Percentiles rank a stretch among this genome's conserved stretches.
These are phyloP conservation scores for Pseudoips prasinana DNA, from an alignment of 2,888 invertebrate genomes.

Conservation along the genomic window DNA sequence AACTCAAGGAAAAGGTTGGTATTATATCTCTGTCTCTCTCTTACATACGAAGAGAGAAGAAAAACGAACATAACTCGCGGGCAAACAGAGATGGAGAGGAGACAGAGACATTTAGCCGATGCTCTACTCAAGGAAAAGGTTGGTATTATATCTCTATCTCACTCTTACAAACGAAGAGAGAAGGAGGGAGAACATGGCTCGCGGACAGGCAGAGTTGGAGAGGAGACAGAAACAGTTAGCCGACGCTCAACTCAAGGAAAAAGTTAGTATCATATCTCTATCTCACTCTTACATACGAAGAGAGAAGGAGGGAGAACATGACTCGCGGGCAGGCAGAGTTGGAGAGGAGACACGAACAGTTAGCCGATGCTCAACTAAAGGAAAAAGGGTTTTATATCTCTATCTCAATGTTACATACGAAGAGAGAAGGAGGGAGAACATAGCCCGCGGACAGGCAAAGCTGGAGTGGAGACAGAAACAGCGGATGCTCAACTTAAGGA, in stretches of 20 bases:
- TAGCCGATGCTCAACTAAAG: constrained; percentile 94
- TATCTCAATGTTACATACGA: too few species aligned
- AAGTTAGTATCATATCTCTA: constrained; percentile 43
- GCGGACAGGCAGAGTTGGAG: constrained; percentile 96
- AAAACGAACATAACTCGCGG: too few species aligned
- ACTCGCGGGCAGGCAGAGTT: constrained; percentile 99
- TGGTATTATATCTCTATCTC: background rate
- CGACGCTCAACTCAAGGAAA: constrained; percentile 94
- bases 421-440: constrained; percentile 87
- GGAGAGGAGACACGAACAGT: constrained; percentile 93
- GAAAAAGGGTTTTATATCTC: too few species aligned
- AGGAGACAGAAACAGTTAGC: constrained; percentile 92
- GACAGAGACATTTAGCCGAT: constrained; percentile 64
- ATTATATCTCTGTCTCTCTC: too few species aligned
- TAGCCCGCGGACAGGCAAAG: constrained; percentile 98
- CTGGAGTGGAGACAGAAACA: constrained; percentile 94
- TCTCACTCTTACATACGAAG: too few species aligned
- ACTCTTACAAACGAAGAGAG: too few species aligned
- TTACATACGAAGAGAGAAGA: too few species aligned
- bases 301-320: too few species aligned
- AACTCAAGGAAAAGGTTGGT: too few species aligned
- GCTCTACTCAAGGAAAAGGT: constrained; percentile 92
- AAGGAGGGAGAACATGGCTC: too few species aligned
- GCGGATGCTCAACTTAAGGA: constrained; percentile 95
- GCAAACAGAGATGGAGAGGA: too few species aligned